Percentiles rank a stretch among this genome's conserved stretches.
phyloP scores from a whole-genome alignment of 2,888 invertebrate species.

The Bellardia pandia region DNA sequence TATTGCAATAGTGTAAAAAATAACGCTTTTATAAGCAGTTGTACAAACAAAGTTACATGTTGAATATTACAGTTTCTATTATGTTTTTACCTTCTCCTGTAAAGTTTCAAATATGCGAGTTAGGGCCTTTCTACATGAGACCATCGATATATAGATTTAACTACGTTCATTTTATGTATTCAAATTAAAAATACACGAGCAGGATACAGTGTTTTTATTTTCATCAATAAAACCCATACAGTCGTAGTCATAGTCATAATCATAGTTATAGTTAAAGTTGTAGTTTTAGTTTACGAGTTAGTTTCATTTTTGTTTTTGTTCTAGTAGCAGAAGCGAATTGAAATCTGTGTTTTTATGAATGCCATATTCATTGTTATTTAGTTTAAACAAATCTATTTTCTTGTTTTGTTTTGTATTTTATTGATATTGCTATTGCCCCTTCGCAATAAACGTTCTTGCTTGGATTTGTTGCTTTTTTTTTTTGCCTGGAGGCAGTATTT shows the following conservation, averaged over 20 bases:
- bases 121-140: too few species aligned
- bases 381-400: slow-evolving; percentile 29
- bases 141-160: not conserved
- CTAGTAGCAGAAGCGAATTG: slow-evolving; percentile 36
- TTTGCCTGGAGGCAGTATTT: slow-evolving; percentile 39
- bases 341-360: slow-evolving; percentile 49
- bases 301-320: not conserved
- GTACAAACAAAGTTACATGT: too few species aligned
- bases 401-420: not conserved
- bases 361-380: slow-evolving; percentile 40
- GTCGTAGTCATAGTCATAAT: not conserved
- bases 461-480: slow-evolving; percentile 9
- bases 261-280: not conserved
- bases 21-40: too few species aligned
- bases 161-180: slow-evolving; percentile 8
- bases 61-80: too few species aligned
- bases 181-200: not conserved
- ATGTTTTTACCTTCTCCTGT: too few species aligned
- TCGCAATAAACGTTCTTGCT: not conserved
- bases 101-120: too few species aligned
- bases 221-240: slow-evolving; percentile 15
- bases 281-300: slow-evolving; percentile 11
- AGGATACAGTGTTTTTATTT: slow-evolving; percentile 20
- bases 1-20: too few species aligned
- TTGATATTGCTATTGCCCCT: slow-evolving; percentile 36